Evolutionary conservation across 2,797 vertebrate species (phyloP), one percentile per base, ranked within the genome.

Genomic region (Coluber constrictor): DNA sequence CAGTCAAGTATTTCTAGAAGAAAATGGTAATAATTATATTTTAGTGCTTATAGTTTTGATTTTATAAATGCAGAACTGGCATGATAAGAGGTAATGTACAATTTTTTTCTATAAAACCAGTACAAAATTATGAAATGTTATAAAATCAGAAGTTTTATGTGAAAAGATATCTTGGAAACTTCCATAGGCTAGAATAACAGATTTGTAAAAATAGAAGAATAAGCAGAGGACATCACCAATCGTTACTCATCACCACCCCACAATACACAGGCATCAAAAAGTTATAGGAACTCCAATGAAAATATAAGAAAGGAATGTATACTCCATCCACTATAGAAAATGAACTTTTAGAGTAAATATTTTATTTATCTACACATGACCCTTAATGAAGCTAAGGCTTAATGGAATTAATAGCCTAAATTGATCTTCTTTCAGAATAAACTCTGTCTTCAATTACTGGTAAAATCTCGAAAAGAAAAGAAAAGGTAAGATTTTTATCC

Each of bases 1-100:
- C 97, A 74, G 97, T 96, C 66, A 98, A 95, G 15, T 98, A 97
- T 97, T 98, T 98, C 98, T 98, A 95, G 89, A 95, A 92, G 55
- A 96, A 92, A 96, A 47, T 89, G 91, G 94, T 1, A 94, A 29
- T 4, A 94, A 56, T 59, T 79, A 56, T 32, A 70, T 3, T 87
- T 51, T 60, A 91, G 25, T 25, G 55, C 20, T 59, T 88, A 56
- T 54, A 70, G 23, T 54, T 83, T 89, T 12, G 74, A 43, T 83
- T 92, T 90, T 10, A 61, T 79, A 47, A 86, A 60, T 56, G 27
- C 32, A 59, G 8, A 79, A 47, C 20, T 63, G 23, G 29, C 51
- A 66, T 86, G 60, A 25, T 9, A 51, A 66, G 29, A 90, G n/a
- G 27, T 47, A 87, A 43, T 66, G 51, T 29, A 90, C 25, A 55